These are phyloP conservation scores for Hypolimnas misippus DNA, from an alignment of 2,888 invertebrate genomes.

Conservation along the genomic window DNA sequence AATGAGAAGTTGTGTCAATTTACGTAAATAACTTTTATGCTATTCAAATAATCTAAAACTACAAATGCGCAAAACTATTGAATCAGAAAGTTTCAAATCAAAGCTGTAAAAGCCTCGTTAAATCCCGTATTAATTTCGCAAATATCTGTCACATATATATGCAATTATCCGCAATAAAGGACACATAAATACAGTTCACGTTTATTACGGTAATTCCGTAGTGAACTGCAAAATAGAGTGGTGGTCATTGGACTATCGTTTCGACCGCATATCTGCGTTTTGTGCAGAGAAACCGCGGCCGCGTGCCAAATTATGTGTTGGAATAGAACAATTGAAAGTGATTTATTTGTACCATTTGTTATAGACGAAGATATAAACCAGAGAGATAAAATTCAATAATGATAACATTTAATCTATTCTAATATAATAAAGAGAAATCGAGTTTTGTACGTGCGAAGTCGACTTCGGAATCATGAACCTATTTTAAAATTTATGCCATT, in stretches of 20 bases:
- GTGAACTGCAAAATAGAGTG: conserved; percentile 17
- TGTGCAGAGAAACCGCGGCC: conserved; percentile 22
- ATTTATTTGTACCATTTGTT: conserved; percentile 33
- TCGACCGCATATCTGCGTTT: conserved; percentile 34
- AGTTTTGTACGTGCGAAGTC: background rate
- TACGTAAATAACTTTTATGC: too few relatives aligned
- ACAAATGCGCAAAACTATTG: too few relatives aligned
- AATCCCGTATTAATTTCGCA: background rate
- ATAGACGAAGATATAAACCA: conserved; percentile 25
- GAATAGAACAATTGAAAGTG: conserved; percentile 39
- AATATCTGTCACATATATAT: background rate
- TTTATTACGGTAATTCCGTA: conserved; percentile 9
- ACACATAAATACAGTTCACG: background rate
- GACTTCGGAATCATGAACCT: too few relatives aligned
- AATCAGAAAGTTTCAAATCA: background rate
- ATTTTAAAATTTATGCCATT: too few relatives aligned
- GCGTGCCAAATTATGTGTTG: conserved; percentile 36
- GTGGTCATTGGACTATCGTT: conserved; percentile 24
- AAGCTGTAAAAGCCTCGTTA: background rate
- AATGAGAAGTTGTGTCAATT: too few relatives aligned
- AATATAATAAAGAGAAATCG: background rate
- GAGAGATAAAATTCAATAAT: background rate
- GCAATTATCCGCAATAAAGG: background rate
- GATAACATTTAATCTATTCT: background rate
- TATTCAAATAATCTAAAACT: too few relatives aligned